Conservation (phyloP, 2,113 vertebrate genomes). For the Pangasianodon gigas region DNA sequence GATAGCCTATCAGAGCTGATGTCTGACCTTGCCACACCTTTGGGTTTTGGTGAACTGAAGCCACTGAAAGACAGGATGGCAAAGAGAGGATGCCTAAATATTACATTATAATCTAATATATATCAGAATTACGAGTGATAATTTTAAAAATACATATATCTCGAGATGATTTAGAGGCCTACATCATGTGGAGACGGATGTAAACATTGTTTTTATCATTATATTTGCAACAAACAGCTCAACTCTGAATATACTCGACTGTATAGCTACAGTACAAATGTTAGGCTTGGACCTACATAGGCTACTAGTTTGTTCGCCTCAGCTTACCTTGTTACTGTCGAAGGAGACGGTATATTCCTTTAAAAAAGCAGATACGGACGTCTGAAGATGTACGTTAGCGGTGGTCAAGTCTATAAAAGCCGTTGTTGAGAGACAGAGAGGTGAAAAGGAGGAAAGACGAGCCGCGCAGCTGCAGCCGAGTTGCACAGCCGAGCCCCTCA, state of each 20-base stretch:
- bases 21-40: neutral
- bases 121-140: too few species aligned
- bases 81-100: neutral
- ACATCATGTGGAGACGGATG: neutral
- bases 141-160: neutral
- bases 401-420: neutral
- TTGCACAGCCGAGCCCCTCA: slow-evolving; percentile 4
- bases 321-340: neutral
- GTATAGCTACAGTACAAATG: too few species aligned
- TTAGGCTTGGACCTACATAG: too few species aligned
- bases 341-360: neutral
- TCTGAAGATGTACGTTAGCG: neutral
- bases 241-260: too few species aligned
- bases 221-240: neutral
- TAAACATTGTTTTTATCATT: neutral
- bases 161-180: neutral
- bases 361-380: neutral
- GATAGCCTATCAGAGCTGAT: neutral
- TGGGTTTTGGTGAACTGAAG: neutral
- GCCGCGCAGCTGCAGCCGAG: slow-evolving; percentile 15
- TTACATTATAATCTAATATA: neutral
- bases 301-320: neutral
- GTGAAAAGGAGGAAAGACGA: neutral
- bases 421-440: neutral
- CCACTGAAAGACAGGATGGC: neutral